phyloP scores from a whole-genome alignment of 2,797 vertebrate species.

The Thamnophis elegans region DNA sequence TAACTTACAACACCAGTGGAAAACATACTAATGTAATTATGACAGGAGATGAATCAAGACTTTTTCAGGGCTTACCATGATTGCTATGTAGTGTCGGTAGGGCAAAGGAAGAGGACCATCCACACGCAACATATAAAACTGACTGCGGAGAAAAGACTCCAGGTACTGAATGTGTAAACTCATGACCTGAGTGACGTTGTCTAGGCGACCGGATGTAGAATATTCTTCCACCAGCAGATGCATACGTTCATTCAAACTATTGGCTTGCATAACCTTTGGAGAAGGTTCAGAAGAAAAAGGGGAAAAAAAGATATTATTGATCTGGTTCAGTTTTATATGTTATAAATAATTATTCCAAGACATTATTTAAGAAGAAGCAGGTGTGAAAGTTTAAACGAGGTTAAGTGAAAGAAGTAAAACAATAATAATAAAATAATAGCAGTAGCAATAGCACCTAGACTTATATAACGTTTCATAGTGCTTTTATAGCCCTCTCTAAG shows the following conservation, averaged over 20 bases:
- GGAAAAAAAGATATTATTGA: slow-evolving; percentile 2
- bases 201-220: slow-evolving; percentile 77
- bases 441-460: too few relatives aligned
- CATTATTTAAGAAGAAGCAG: background rate
- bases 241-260: slow-evolving; percentile 75
- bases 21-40: background rate
- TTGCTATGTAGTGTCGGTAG: slow-evolving; percentile 83
- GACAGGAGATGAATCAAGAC: background rate
- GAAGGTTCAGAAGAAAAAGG: slow-evolving; percentile 28
- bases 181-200: slow-evolving; percentile 84
- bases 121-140: slow-evolving; percentile 84
- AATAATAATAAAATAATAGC: too few relatives aligned
- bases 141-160: slow-evolving; percentile 82
- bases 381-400: background rate
- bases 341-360: background rate
- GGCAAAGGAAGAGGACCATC: slow-evolving; percentile 82
- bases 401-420: background rate
- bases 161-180: slow-evolving; percentile 81
- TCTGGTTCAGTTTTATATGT: background rate
- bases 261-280: slow-evolving; percentile 75
- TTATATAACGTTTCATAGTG: too few relatives aligned
- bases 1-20: background rate
- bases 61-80: slow-evolving; percentile 72
- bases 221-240: slow-evolving; percentile 82
- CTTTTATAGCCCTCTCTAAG: too few relatives aligned